phyloP scores from a whole-genome alignment of 2,113 vertebrate genomes.

The Poecile atricapillus region DNA sequence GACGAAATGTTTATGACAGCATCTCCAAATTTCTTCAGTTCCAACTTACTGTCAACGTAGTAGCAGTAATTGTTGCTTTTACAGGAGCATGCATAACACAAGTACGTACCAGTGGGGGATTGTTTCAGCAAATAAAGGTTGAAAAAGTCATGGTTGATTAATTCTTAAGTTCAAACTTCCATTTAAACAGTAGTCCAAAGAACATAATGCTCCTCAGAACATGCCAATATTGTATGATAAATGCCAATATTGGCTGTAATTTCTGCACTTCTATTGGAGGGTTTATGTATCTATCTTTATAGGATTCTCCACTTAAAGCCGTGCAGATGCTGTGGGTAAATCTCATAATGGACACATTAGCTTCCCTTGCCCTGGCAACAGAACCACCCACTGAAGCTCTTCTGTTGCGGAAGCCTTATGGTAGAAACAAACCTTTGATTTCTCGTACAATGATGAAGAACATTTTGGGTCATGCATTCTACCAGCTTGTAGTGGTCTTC shows the following conservation, averaged over 20 bases:
- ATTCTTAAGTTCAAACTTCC: background rate
- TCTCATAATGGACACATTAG: slow-evolving; percentile 98
- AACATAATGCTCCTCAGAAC: background rate
- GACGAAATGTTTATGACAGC: slow-evolving; percentile 97
- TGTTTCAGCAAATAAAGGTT: background rate
- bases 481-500: slow-evolving; percentile 93
- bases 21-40: slow-evolving; percentile 99
- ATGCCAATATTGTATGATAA: background rate
- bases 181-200: background rate
- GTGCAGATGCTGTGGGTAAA: slow-evolving; percentile 99
- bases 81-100: slow-evolving; percentile 99
- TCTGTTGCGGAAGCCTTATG: slow-evolving; percentile 93
- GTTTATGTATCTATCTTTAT: slow-evolving; percentile 62
- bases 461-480: slow-evolving; percentile 94
- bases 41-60: slow-evolving; percentile 96
- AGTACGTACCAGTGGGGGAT: slow-evolving; percentile 73
- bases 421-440: slow-evolving; percentile 98
- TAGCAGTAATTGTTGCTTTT: slow-evolving; percentile 98
- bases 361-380: slow-evolving; percentile 95
- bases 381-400: slow-evolving; percentile 97
- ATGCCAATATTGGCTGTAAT: background rate
- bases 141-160: background rate
- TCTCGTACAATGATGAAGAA: slow-evolving; percentile 99
- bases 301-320: slow-evolving; percentile 98
- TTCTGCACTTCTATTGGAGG: background rate